Evolutionary conservation across 2,797 vertebrate genomes (phyloP).

Genomic region (Rhinogobio ventralis): DNA sequence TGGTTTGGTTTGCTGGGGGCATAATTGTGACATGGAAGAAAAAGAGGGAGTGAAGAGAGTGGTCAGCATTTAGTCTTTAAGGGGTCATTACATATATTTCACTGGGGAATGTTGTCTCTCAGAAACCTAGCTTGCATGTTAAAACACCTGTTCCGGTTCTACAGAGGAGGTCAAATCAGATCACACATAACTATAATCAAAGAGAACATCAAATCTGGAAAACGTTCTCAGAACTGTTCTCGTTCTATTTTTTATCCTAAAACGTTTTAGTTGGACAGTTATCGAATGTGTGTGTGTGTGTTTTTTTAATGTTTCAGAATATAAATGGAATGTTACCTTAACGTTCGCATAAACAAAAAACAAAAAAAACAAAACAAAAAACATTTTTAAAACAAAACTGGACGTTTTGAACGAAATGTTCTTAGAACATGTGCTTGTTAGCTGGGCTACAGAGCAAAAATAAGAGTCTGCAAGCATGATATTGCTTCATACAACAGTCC

Average conservation of each 20-base stretch:
- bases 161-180: slow-evolving; percentile 26
- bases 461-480: neutral
- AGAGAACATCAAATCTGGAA: neutral
- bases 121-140: slow-evolving; percentile 10
- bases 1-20: slow-evolving; percentile 38
- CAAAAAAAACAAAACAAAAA: no score
- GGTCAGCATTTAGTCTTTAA: slow-evolving; percentile 24
- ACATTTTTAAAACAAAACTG: no score
- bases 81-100: slow-evolving; percentile 23
- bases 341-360: no score
- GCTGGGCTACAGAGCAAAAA: neutral
- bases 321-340: no score
- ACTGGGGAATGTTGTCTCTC: slow-evolving; percentile 20
- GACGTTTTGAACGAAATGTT: neutral
- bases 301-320: no score
- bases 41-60: neutral
- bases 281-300: no score
- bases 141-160: slow-evolving; percentile 27
- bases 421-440: neutral
- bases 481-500: neutral
- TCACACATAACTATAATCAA: neutral
- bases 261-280: neutral
- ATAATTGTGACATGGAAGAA: slow-evolving; percentile 24
- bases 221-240: neutral
- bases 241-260: no score